Conservation (phyloP, 2,113 vertebrate genomes). For the Caracal caracal region DNA sequence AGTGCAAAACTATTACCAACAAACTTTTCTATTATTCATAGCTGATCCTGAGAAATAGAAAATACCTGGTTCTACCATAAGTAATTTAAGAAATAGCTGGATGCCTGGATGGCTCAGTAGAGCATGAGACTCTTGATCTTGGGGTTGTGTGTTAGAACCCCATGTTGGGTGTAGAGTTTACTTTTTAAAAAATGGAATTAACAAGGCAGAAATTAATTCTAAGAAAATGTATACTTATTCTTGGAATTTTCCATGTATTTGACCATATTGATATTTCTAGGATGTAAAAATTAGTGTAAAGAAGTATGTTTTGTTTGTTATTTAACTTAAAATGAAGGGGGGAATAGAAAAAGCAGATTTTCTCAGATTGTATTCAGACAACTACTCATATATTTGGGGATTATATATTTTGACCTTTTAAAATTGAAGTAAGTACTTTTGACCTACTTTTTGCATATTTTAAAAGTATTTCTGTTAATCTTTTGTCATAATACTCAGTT, state of each 20-base stretch:
- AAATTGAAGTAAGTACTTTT: slow-evolving; percentile 42
- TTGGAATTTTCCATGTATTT: slow-evolving; percentile 15
- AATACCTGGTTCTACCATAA: neutral
- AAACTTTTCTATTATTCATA: neutral
- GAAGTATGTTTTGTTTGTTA: neutral
- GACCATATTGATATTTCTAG: slow-evolving; percentile 1
- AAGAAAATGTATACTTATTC: slow-evolving; percentile 41
- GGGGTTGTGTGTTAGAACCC: neutral
- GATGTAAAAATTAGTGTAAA: slow-evolving; percentile 19
- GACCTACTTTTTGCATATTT: slow-evolving; percentile 30
- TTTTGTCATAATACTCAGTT: slow-evolving; percentile 21
- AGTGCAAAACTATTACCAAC: slow-evolving; percentile 19
- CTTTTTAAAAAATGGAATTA: slow-evolving; percentile 7
- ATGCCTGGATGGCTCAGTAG: neutral
- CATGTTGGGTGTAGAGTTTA: neutral
- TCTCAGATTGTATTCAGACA: slow-evolving; percentile 30
- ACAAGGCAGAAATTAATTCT: neutral
- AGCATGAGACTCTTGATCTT: neutral
- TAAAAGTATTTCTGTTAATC: slow-evolving; percentile 34
- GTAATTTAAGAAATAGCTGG: slow-evolving; percentile 17
- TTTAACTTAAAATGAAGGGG: slow-evolving; percentile 23
- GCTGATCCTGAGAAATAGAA: slow-evolving; percentile 18
- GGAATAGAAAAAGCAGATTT: slow-evolving; percentile 27
- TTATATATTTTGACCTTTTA: slow-evolving; percentile 42
- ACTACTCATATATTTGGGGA: neutral